Evolutionary conservation across 2,888 invertebrate species (phyloP), one percentile per base, ranked within the genome.

Genomic region (Spicauda simplicius): DNA sequence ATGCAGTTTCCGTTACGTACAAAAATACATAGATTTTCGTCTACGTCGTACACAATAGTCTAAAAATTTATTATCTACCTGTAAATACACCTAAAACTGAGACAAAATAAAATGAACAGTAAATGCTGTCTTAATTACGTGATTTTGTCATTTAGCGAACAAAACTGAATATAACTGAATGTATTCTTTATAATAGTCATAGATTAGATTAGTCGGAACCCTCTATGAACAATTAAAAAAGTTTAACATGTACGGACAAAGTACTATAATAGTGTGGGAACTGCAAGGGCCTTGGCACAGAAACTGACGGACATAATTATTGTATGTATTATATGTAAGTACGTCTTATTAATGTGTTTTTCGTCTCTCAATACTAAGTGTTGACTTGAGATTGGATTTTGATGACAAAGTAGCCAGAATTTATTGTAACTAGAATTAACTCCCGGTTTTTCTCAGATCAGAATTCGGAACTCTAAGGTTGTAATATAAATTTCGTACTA

Each of bases 261-360:
- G 16, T 50, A 18, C n/a, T 8, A 50, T 25, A 10, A 50, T 50
- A 50, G 68, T 72, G 72, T 73, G 72, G 71, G 74, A 74, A 73
- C 53, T 61, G 16, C 30, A 41, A 55, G 59, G 69, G 62, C 72
- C 74, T 75, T 75, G 74, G 70, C 75, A 73, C 66, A 71, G 71
- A 70, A 68, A 70, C 66, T 41, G 62, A 70, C 69, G 68, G 45
- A 53, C 68, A 59, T 70, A 69, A 70, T 68, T 66, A 67, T 70
- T 64, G 59, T 71, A 55, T 45, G 58, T n/a, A 45, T 55, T 50
- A 50, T 18, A 50, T 50, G 50, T 50, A 50, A 1, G n/a, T 18
- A 50, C 19, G 37, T 30, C 12, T 18, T 10, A 56, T 48, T 50
- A 50, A 50, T 18, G 3, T 45, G 45, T 45, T 45, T 41, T 45